Conservation (phyloP, 1,140 invertebrate species). For the Meloidogyne hapla region DNA sequence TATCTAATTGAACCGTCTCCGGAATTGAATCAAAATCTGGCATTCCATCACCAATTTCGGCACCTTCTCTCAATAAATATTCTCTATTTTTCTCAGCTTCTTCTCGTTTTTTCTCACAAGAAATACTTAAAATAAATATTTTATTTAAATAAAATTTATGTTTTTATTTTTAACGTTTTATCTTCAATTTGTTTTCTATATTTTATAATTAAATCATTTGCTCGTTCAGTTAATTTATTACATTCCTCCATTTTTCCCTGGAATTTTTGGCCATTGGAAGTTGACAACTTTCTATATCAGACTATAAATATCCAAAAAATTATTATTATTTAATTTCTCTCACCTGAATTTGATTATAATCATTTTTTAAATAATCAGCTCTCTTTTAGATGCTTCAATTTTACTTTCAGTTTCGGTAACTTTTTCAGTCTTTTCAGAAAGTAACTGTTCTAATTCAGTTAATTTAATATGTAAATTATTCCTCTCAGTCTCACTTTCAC, state of each 20-base stretch:
- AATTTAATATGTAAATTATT: neutral
- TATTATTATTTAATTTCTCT: neutral
- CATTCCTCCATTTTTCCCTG: neutral
- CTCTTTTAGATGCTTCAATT: neutral
- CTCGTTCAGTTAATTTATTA: neutral
- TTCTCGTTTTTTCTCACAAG: neutral
- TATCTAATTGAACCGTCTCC: neutral
- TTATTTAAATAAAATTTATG: neutral
- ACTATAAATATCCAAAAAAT: neutral
- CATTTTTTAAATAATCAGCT: slow-evolving; percentile 20
- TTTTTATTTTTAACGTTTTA: slow-evolving; percentile 8
- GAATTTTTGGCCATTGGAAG: neutral
- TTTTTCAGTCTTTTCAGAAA: slow-evolving; percentile 13
- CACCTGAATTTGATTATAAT: slow-evolving; percentile 12
- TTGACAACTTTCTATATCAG: slow-evolving; percentile 15
- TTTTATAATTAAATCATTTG: neutral
- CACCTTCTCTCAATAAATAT: neutral
- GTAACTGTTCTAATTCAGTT: neutral
- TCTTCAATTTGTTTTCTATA: slow-evolving; percentile 9
- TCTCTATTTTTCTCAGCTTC: slow-evolving; percentile 2
- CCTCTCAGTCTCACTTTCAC: neutral
- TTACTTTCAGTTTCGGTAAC: neutral
- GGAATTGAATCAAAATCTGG: slow-evolving; percentile 31
- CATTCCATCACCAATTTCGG: slow-evolving; percentile 17
- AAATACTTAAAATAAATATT: slow-evolving; percentile 7